Evolutionary conservation across 2,113 vertebrate genomes (phyloP), one percentile per base, ranked within the genome.

Genomic region (Ictidomys tridecemlineatus): DNA sequence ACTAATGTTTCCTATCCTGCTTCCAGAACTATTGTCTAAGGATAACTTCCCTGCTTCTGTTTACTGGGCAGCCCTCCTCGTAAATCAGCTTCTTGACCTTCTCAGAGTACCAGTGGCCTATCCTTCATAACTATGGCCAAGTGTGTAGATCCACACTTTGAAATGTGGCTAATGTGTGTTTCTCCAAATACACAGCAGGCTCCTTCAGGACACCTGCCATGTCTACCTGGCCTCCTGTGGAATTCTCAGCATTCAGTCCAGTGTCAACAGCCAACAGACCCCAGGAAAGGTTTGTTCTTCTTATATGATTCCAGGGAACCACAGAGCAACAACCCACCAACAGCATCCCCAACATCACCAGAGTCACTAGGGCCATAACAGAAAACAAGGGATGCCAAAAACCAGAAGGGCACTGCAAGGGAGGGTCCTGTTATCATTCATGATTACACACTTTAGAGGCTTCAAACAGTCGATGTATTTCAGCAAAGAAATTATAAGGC

Each of bases 401-500:
- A 88, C 7, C n/a, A 8, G 63, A 63, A 89, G 13, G 67, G 69
- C 42, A 70, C 58, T 67, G 39, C 26, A 26, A 92, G 28, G 20
- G 63, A 87, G 24, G 56, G 18, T 1, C 30, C 17, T 22, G 28
- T 74, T 53, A 45, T 58, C 48, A 37, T 37, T 80, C 90, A 45
- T 53, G 85, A 84, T 89, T 10, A 61, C 37, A 67, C 2, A 30
- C 16, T 95, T 96, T 83, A 86, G 78, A 67, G 67, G 32, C 26
- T 76, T 96, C 56, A 61, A 93, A 80, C 58, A 61, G 76, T 67
- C 76, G 22, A 0, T 56, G 39, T 48, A 37, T 74, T 87, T 53
- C 11, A 89, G 63, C 58, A 96, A 92, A 34, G 58, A 93, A 94
- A 94, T 94, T 86, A 72, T 17, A 39, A 85, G 14, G 18, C 76